Base-by-base conservation (phyloP, 2,797 vertebrate species). In the Enteromius radiatus region DNA sequence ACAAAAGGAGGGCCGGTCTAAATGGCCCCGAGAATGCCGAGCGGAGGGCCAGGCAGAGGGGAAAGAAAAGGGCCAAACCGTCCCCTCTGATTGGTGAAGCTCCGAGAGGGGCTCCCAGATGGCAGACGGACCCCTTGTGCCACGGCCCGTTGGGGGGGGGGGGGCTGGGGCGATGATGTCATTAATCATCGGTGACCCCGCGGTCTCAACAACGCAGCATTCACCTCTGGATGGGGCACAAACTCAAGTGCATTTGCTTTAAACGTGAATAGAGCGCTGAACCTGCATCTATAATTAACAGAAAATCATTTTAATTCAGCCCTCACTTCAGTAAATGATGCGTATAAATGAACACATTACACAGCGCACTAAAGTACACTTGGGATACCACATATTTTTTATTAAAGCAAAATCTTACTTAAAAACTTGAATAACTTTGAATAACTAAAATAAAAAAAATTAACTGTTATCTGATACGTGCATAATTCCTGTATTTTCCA, bases 1-100 rank as follows among this genome's bases (percentile, higher is more conserved):
- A 87, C 85, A 88, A 88, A 86, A 87, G 86, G 59, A 84, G 87
- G 82, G 86, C 79, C 76, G 54, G 41, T 84, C 70, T 86, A 78
- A 82, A 85, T 75, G 79, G 81, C 61, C 84, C 17, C 28, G 56
- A 78, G 71, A 81, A 85, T 74, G 73, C 75, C 3, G 81, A 83
- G 78, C 78, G 84, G 69, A 84, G 61, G 61, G 73, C 75, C 6
- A 79, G 79, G 81, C 78, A 87, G 63, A 84, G 61, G 61, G 68
- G 74, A 68, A 78, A 69, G 70, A 71, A 69, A 69, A 56, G 64
- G 11, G 41, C 49, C 6, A 17, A 64, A 43, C 64, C 33, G 23
- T 23, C 76, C 54, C 23, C 83, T 84, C 83, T 86, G 75, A 80
- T 86, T 85, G 88, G 85, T 78, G 78, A 78, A 74, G 78, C 71